phyloP scores from a whole-genome alignment of 2,888 invertebrate genomes.

The Amorpha juglandis region DNA sequence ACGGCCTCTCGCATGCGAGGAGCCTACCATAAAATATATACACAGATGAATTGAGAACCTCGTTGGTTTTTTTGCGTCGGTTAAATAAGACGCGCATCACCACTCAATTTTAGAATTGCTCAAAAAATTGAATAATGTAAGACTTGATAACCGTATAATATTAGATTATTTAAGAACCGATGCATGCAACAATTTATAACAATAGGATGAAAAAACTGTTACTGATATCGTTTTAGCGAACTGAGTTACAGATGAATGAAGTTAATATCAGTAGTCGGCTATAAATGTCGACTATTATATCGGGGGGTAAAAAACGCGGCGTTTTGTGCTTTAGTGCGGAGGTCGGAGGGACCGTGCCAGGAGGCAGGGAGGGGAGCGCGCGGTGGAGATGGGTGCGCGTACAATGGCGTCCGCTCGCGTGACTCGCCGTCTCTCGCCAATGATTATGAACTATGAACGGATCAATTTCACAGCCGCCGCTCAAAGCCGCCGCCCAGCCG shows the following conservation, averaged over 20 bases:
- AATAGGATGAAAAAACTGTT: too few relatives aligned
- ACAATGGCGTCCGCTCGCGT: conserved; percentile 36
- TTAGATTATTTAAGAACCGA: too few relatives aligned
- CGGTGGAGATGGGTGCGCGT: background rate
- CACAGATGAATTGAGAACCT: too few relatives aligned
- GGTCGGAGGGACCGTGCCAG: background rate
- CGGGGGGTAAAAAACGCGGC: conserved; percentile 20
- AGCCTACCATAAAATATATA: too few relatives aligned
- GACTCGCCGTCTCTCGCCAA: conserved; percentile 54
- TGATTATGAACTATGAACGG: conserved; percentile 70
- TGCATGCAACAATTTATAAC: too few relatives aligned
- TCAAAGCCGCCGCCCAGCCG: conserved; percentile 50
- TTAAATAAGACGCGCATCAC: too few relatives aligned
- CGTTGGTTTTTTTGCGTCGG: too few relatives aligned
- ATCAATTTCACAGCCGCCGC: conserved; percentile 69
- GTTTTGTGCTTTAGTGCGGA: conserved; percentile 28
- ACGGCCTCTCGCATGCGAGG: too few relatives aligned
- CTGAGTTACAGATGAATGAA: conserved; percentile 24
- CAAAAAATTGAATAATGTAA: too few relatives aligned
- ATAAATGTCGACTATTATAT: conserved; percentile 20
- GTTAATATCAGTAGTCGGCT: conserved; percentile 28
- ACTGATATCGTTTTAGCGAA: too few relatives aligned
- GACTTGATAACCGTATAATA: too few relatives aligned
- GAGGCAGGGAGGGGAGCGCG: conserved; percentile 28
- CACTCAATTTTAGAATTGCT: too few relatives aligned